Evolutionary conservation across 2,888 invertebrate genomes (phyloP).

Genomic region (Odontocerum albicorne): DNA sequence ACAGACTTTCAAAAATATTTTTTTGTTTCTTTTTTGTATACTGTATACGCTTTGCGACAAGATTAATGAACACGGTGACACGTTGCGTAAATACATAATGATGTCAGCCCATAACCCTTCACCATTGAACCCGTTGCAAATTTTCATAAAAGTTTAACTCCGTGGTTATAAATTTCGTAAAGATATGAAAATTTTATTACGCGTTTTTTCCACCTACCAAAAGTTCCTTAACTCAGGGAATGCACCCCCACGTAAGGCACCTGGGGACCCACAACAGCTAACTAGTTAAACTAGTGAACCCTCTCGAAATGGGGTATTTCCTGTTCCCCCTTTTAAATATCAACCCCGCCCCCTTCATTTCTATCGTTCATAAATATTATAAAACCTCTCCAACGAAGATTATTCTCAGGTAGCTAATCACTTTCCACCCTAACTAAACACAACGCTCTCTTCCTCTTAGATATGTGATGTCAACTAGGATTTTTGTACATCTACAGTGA

Average conservation of each 20-base stretch:
- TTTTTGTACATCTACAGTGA: too few relatives aligned
- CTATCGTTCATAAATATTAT: conserved; percentile 35
- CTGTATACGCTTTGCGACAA: too few relatives aligned
- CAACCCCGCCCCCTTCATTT: conserved; percentile 24
- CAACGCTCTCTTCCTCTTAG: background rate
- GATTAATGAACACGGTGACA: too few relatives aligned
- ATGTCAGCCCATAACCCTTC: too few relatives aligned
- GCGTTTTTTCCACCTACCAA: conserved; percentile 18
- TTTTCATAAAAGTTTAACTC: background rate
- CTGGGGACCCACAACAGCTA: conserved; percentile 31
- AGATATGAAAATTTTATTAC: conserved; percentile 12
- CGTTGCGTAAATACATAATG: too few relatives aligned
- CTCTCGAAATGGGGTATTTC: conserved; percentile 25
- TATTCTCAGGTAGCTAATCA: conserved; percentile 29
- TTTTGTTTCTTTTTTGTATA: too few relatives aligned
- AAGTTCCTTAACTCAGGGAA: conserved; percentile 12
- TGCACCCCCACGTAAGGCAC: conserved; percentile 14
- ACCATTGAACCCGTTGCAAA: too few relatives aligned
- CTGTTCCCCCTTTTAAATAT: conserved; percentile 12
- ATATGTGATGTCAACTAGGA: too few relatives aligned
- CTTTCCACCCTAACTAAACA: conserved; percentile 2
- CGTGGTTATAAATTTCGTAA: background rate
- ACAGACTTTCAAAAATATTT: too few relatives aligned
- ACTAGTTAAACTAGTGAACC: conserved; percentile 33
- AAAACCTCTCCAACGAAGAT: conserved; percentile 26